phyloP scores from a whole-genome alignment of 2,888 invertebrate genomes.

The Xanthia togata region DNA sequence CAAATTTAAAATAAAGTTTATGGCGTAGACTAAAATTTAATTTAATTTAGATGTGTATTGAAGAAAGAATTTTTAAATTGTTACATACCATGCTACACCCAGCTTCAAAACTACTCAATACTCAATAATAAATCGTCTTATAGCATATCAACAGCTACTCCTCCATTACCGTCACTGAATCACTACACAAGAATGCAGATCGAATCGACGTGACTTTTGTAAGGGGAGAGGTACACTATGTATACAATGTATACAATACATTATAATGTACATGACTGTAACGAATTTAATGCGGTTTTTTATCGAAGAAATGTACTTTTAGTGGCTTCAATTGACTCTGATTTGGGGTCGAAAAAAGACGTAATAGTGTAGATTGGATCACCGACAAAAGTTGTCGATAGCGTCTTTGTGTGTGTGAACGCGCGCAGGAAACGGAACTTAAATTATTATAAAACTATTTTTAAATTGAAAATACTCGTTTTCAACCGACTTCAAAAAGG shows the following conservation, averaged over 20 bases:
- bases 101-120: not conserved
- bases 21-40: too few relatives aligned
- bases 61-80: not conserved
- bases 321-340: constrained; percentile 40
- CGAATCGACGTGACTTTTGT: constrained; percentile 57
- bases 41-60: too few relatives aligned
- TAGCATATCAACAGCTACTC: constrained; percentile 19
- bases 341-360: constrained; percentile 29
- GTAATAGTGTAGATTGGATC: not conserved
- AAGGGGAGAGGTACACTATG: constrained; percentile 37
- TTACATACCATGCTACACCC: not conserved
- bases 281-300: constrained; percentile 54
- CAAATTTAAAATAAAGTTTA: too few relatives aligned
- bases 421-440: too few relatives aligned
- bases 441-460: too few relatives aligned
- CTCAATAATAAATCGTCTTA: constrained; percentile 36
- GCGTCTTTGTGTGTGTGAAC: too few relatives aligned
- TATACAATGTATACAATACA: constrained; percentile 19
- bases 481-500: too few relatives aligned
- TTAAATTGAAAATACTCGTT: too few relatives aligned
- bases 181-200: constrained; percentile 65
- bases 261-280: constrained; percentile 27
- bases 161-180: constrained; percentile 52
- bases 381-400: not conserved
- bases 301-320: constrained; percentile 27